Percentiles rank a stretch among this genome's conserved stretches.
Evolutionary conservation across 2,888 invertebrate species (phyloP).

Genomic region (Nephrotoma appendiculata): DNA sequence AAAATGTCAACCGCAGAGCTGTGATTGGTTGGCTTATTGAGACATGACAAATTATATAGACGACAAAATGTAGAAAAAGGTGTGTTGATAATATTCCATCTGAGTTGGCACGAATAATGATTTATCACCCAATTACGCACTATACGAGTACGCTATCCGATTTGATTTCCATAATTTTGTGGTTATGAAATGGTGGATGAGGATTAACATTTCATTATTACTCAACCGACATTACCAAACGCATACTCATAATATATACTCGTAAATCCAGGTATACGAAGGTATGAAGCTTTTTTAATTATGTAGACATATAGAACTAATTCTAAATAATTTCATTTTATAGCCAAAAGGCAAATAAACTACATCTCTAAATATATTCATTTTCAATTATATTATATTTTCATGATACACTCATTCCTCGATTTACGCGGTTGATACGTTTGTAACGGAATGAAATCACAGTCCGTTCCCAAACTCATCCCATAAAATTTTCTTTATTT

Average conservation of each 20-base stretch:
- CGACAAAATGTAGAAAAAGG: background rate
- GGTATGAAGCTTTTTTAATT: background rate
- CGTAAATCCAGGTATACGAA: background rate
- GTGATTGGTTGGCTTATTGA: background rate
- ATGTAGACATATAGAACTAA: background rate
- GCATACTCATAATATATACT: background rate
- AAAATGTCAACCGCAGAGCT: background rate
- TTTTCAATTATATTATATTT: background rate
- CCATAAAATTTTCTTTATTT: too few species aligned
- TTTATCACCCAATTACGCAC: background rate
- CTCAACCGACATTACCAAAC: too few species aligned
- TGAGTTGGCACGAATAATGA: background rate
- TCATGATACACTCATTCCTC: background rate
- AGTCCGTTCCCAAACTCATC: too few species aligned
- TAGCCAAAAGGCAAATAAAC: background rate
- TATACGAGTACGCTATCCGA: background rate
- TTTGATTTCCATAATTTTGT: background rate
- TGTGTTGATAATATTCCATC: background rate
- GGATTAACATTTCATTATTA: too few species aligned
- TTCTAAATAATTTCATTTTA: background rate
- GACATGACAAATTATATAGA: background rate
- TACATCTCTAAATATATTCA: background rate
- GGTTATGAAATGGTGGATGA: too few species aligned
- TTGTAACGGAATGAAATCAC: too few species aligned
- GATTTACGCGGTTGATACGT: too few species aligned